Percentiles rank a stretch among this genome's conserved stretches.
Conservation (phyloP, 2,888 invertebrate species). For the Antheraea yamamai region DNA sequence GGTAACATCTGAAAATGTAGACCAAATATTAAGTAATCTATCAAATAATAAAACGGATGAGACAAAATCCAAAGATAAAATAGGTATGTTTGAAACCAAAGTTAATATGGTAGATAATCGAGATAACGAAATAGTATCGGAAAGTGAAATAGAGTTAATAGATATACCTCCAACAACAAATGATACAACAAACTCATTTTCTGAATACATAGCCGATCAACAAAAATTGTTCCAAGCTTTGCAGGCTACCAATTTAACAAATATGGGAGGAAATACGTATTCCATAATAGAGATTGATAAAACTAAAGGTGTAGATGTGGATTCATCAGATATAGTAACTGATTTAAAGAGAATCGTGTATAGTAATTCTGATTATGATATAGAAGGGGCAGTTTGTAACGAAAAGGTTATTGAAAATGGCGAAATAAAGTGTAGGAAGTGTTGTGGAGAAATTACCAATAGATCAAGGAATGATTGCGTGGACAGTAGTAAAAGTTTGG, state of each 20-base stretch:
- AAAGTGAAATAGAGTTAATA: constrained; percentile 32
- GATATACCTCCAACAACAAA: constrained; percentile 27
- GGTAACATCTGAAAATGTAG: background rate
- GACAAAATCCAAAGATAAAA: background rate
- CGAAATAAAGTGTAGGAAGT: constrained; percentile 1
- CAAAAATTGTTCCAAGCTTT: constrained; percentile 48
- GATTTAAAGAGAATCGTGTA: constrained; percentile 24
- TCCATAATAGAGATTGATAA: constrained; percentile 23
- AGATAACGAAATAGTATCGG: background rate
- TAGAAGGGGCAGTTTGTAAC: background rate
- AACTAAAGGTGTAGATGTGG: background rate
- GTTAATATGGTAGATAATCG: background rate
- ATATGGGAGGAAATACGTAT: constrained; percentile 8
- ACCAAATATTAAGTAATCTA: background rate
- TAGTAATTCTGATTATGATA: background rate
- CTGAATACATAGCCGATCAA: constrained; percentile 50
- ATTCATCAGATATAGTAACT: constrained; percentile 22
- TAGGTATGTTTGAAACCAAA: background rate
- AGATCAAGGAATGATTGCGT: constrained; percentile 1
- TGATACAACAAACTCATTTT: constrained; percentile 40
- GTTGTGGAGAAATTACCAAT: background rate
- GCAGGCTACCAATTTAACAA: constrained; percentile 30
- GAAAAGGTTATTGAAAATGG: background rate
- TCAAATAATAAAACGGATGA: background rate
- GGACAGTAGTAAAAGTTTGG: constrained; percentile 15